These are phyloP conservation scores for Nudaria mundana DNA, from an alignment of 2,888 invertebrate genomes.

Conservation along the genomic window DNA sequence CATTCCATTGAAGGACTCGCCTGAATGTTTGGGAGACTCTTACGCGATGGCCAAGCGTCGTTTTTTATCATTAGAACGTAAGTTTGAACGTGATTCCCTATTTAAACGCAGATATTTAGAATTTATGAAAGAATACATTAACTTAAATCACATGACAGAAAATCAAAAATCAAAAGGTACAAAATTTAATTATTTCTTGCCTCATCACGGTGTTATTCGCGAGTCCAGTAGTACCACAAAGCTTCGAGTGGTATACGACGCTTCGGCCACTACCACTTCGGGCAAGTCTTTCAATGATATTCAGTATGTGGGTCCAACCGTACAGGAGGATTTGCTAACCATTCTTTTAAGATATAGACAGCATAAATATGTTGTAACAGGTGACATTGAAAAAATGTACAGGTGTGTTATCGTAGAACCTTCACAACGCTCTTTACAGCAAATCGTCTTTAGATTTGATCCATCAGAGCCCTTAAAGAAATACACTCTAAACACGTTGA, in stretches of 20 bases:
- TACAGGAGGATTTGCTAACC: constrained; percentile 14
- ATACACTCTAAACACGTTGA: no score
- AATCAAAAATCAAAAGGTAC: background rate
- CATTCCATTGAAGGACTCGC: constrained; percentile 4
- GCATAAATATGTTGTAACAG: constrained; percentile 12
- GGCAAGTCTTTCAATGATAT: constrained; percentile 18
- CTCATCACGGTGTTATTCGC: constrained; percentile 18
- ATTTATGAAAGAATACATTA: constrained; percentile 5
- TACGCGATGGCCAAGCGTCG: constrained; percentile 17
- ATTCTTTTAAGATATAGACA: constrained; percentile 13
- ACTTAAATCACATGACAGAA: constrained; percentile 1
- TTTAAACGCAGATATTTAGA: constrained; percentile 6
- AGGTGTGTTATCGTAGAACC: constrained; percentile 3
- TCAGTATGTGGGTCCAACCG: constrained; percentile 12
- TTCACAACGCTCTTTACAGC: constrained; percentile 1
- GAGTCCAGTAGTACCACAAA: constrained; percentile 16
- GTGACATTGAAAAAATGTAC: constrained; percentile 22
- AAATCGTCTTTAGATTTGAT: constrained; percentile 13
- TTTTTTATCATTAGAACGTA: constrained; percentile 2
- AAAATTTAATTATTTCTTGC: constrained; percentile 11
- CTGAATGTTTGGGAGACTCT: constrained; percentile 19
- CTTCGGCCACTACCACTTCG: constrained; percentile 10
- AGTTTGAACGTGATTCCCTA: constrained; percentile 1
- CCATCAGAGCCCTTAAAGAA: no score
- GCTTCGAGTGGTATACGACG: constrained; percentile 21